These are phyloP conservation scores for Slavum lentiscoides DNA, from an alignment of 2,888 invertebrate species.

Conservation along the genomic window DNA sequence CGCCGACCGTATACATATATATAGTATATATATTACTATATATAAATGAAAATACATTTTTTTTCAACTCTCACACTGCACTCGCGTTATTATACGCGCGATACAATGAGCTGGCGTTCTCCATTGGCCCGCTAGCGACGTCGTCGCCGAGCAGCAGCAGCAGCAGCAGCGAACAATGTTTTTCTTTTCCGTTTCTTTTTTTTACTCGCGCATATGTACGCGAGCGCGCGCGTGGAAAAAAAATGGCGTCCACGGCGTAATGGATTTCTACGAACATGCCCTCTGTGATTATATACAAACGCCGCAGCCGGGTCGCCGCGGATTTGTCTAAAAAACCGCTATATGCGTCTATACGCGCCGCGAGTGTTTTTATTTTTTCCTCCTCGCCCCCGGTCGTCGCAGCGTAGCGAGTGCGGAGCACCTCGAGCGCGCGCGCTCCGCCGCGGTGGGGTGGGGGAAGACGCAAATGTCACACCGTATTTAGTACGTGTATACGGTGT, in stretches of 20 bases:
- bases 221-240: not conserved
- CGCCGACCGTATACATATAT: no score
- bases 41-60: not conserved
- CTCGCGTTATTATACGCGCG: not conserved
- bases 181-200: slow-evolving; percentile 17
- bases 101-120: not conserved
- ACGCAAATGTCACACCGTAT: no score
- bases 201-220: not conserved
- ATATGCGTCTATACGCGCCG: not conserved
- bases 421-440: no score
- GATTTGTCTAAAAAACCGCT: no score
- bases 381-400: no score
- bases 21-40: not conserved
- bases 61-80: no score
- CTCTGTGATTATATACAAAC: slow-evolving; percentile 32
- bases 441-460: no score
- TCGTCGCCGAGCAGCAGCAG: not conserved
- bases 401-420: no score
- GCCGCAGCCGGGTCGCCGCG: no score
- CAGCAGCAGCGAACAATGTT: no score
- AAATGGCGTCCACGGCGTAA: slow-evolving; percentile 34
- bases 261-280: slow-evolving; percentile 24
- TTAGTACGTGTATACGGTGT: no score
- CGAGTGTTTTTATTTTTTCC: slow-evolving; percentile 9
- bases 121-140: slow-evolving; percentile 31